Conservation (phyloP, 1,140 invertebrate species). For the Scaptomyza montana region DNA sequence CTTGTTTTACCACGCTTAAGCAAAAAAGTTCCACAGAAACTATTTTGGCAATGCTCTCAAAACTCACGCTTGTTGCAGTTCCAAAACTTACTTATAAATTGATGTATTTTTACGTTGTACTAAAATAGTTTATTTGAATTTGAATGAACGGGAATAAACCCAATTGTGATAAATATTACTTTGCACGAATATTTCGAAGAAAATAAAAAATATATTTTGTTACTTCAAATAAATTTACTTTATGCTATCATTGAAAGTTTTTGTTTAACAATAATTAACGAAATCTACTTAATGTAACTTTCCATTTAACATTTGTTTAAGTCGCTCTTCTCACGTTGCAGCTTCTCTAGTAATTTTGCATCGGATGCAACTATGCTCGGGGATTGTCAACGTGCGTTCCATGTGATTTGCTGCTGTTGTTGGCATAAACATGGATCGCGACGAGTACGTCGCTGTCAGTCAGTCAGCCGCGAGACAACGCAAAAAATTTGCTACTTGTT, state of each 20-base stretch:
- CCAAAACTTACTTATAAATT: not conserved
- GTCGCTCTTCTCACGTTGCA: slow-evolving; percentile 18
- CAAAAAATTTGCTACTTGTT: slow-evolving; percentile 58
- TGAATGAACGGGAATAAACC: no score
- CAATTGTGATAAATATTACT: no score
- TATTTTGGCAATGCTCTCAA: not conserved
- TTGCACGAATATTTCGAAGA: no score
- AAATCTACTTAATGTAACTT: not conserved
- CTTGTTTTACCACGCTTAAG: slow-evolving; percentile 47
- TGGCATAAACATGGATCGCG: slow-evolving; percentile 9
- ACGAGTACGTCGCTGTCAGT: slow-evolving; percentile 18
- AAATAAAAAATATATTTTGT: no score
- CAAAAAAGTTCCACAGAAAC: slow-evolving; percentile 28
- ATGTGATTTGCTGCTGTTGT: slow-evolving; percentile 44
- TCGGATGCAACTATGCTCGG: not conserved
- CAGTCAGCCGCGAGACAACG: slow-evolving; percentile 60
- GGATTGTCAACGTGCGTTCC: slow-evolving; percentile 46
- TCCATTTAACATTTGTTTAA: not conserved
- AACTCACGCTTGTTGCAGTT: no score
- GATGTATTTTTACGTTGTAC: no score
- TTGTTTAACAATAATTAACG: no score
- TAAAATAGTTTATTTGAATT: no score
- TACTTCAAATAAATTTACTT: no score
- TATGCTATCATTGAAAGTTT: no score
- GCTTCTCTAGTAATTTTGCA: slow-evolving; percentile 17